Conservation (phyloP, 2,888 invertebrate species). For the Plusia festucae region DNA sequence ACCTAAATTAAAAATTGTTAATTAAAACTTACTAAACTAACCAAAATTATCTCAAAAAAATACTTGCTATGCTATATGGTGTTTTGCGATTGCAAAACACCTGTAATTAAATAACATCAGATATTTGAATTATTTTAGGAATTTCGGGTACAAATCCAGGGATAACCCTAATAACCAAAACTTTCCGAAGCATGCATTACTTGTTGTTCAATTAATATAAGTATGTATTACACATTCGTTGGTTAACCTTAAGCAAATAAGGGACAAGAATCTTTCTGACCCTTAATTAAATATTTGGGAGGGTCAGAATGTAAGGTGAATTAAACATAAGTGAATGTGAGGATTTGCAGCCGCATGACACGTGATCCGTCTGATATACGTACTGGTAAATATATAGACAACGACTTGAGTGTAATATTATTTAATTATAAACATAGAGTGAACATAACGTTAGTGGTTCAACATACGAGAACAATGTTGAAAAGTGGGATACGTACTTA, state of each 20-base stretch:
- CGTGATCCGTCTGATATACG: conserved; percentile 10
- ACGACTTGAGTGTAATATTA: too few relatives aligned
- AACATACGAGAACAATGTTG: too few relatives aligned
- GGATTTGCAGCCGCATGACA: conserved; percentile 34
- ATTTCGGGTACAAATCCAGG: conserved; percentile 1
- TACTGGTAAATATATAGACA: not conserved
- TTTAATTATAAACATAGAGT: too few relatives aligned
- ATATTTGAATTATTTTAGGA: not conserved
- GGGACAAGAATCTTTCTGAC: conserved; percentile 56
- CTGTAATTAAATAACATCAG: too few relatives aligned
- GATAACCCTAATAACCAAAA: conserved; percentile 29
- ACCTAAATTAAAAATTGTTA: too few relatives aligned
- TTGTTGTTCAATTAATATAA: conserved; percentile 36
- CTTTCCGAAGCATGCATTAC: conserved; percentile 10
- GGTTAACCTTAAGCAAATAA: conserved; percentile 46
- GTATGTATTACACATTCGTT: conserved; percentile 55
- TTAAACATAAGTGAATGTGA: conserved; percentile 71
- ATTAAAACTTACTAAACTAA: too few relatives aligned
- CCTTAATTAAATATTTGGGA: conserved; percentile 80
- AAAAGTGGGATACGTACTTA: too few relatives aligned
- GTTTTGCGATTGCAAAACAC: too few relatives aligned
- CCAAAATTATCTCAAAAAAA: too few relatives aligned
- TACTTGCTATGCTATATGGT: too few relatives aligned
- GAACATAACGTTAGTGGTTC: too few relatives aligned
- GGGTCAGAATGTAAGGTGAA: conserved; percentile 74